Conservation (phyloP, 2,888 invertebrate species). For the Cataglyphis livida region DNA sequence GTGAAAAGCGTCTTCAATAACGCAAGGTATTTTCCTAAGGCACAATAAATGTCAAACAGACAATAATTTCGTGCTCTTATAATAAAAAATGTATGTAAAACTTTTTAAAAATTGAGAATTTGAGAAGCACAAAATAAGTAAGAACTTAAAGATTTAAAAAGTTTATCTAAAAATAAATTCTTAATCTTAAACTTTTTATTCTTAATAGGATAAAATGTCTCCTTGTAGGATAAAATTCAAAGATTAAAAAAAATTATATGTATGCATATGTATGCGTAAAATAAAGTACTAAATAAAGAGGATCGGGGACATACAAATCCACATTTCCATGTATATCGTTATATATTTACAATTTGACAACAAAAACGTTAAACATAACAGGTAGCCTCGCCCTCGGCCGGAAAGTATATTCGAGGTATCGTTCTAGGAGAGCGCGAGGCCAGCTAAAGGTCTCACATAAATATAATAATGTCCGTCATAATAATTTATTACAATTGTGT, state of each 20-base stretch:
- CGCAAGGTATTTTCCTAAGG: neutral
- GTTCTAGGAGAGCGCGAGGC: conserved; percentile 73
- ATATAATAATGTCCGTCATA: conserved; percentile 77
- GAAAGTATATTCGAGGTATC: conserved; percentile 60
- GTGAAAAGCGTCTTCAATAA: neutral
- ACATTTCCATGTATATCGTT: conserved; percentile 82
- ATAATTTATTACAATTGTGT: conserved; percentile 78
- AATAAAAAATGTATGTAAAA: neutral
- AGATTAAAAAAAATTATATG: neutral
- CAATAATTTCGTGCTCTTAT: neutral
- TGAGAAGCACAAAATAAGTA: neutral
- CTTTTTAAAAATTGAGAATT: neutral
- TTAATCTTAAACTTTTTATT: too few relatives aligned
- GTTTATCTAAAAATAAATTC: too few relatives aligned
- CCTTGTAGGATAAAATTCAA: too few relatives aligned
- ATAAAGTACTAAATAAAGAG: neutral
- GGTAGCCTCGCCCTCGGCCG: conserved; percentile 75
- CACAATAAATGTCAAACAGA: neutral
- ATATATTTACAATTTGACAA: conserved; percentile 84
- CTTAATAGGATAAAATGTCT: too few relatives aligned
- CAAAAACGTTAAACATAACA: conserved; percentile 80
- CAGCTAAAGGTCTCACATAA: conserved; percentile 79
- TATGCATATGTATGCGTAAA: neutral
- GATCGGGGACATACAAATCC: conserved; percentile 43
- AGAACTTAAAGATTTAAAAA: neutral